Percentiles rank a stretch among this genome's conserved stretches.
phyloP scores from a whole-genome alignment of 2,797 vertebrate species.

The Mycteria americana region DNA sequence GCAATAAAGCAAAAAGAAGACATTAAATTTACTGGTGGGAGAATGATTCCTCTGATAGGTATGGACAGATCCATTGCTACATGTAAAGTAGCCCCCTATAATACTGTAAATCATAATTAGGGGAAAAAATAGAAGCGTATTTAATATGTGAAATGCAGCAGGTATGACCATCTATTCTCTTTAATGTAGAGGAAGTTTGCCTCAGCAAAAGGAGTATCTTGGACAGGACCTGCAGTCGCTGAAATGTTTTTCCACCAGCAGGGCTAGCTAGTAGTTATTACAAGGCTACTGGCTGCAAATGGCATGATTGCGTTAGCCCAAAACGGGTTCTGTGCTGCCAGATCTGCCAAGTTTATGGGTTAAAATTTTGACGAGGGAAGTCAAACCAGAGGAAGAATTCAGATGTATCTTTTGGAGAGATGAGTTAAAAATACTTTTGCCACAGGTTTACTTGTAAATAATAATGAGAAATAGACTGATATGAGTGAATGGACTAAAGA shows the following conservation, averaged over 20 bases:
- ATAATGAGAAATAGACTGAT: not conserved
- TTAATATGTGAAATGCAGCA: not conserved
- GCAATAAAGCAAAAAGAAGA: not conserved
- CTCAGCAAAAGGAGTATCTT: not conserved
- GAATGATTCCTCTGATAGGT: not conserved
- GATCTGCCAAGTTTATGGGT: not conserved
- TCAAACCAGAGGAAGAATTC: not conserved
- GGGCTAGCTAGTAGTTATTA: not conserved
- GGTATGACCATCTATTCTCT: not conserved
- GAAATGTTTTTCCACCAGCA: not conserved
- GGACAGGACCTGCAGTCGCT: not conserved
- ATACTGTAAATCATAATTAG: not conserved
- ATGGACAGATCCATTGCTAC: not conserved
- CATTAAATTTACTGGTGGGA: not conserved
- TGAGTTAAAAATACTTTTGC: not conserved
- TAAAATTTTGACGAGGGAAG: not conserved
- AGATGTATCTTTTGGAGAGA: not conserved
- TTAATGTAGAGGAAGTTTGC: not conserved
- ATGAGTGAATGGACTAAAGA: not conserved
- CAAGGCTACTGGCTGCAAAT: not conserved
- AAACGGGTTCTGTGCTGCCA: accelerated
- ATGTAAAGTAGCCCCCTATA: not conserved
- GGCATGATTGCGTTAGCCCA: not conserved
- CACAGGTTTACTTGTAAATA: not conserved
- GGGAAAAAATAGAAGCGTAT: not conserved